A percentile compares a stretch with the other conserved stretches of the same genome.
These are phyloP conservation scores for Lethocerus indicus DNA, from an alignment of 1,140 invertebrate genomes.

Conservation along the genomic window DNA sequence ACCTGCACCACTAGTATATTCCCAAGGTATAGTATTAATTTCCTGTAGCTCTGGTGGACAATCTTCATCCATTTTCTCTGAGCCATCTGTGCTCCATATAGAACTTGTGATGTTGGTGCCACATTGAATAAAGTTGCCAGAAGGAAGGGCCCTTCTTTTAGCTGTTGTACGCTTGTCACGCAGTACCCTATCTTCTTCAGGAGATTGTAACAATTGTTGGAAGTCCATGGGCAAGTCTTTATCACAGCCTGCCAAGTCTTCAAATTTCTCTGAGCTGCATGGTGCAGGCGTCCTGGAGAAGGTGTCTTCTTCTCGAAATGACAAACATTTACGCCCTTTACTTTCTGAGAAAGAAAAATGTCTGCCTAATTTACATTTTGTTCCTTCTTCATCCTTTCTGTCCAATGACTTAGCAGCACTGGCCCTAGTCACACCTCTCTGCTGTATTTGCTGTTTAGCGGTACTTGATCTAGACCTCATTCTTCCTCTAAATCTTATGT, in stretches of 20 bases:
- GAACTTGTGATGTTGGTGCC: slow-evolving; percentile 28
- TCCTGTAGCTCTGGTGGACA: slow-evolving; percentile 4
- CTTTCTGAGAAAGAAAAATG: background rate
- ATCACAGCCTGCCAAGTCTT: slow-evolving; percentile 20
- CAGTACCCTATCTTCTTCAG: slow-evolving; percentile 20
- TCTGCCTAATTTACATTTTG: background rate
- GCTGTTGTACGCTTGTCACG: too few relatives aligned
- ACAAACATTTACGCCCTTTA: slow-evolving; percentile 8
- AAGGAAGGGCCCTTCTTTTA: slow-evolving; percentile 4
- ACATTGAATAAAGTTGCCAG: slow-evolving; percentile 21
- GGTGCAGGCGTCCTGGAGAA: background rate
- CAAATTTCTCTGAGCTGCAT: background rate
- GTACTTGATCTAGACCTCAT: slow-evolving; percentile 16
- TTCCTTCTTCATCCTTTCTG: slow-evolving; percentile 8
- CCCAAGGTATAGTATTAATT: slow-evolving; percentile 5
- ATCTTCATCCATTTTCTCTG: slow-evolving; percentile 18
- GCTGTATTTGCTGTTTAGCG: slow-evolving; percentile 10
- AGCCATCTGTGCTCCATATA: slow-evolving; percentile 24
- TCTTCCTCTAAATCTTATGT: slow-evolving; percentile 10
- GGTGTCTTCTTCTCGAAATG: slow-evolving; percentile 9
- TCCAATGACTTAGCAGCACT: slow-evolving; percentile 16
- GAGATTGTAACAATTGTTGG: slow-evolving; percentile 33
- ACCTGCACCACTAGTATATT: slow-evolving; percentile 15
- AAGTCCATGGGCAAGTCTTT: slow-evolving; percentile 38
- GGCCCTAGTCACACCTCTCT: slow-evolving; percentile 6